Percentiles rank a stretch among this genome's conserved stretches.
Evolutionary conservation across 2,888 invertebrate genomes (phyloP).

Genomic region (Quadroppia sp.): DNA sequence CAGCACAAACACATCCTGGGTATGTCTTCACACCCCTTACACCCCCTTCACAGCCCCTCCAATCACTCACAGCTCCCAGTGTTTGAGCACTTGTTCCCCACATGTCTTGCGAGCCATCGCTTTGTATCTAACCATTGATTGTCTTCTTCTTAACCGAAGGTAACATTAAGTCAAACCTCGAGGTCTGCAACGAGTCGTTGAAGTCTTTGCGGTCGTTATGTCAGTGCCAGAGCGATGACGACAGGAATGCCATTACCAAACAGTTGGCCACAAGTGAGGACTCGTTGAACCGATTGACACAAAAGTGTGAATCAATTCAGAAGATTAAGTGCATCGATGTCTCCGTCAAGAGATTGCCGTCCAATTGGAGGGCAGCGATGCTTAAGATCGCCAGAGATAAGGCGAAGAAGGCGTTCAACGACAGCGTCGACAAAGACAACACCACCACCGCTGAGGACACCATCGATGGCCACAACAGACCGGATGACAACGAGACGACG

Average conservation of each 20-base stretch:
- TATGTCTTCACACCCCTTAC: not conserved
- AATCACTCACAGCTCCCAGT: not conserved
- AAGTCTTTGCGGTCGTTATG: constrained; percentile 11
- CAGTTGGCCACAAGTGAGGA: constrained; percentile 18
- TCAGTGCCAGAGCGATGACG: constrained; percentile 37
- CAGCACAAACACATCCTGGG: constrained; percentile 30
- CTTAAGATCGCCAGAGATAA: constrained; percentile 34
- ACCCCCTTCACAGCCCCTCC: not conserved
- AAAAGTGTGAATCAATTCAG: not conserved
- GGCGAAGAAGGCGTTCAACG: constrained; percentile 27
- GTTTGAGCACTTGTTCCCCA: not conserved
- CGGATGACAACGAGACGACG: not conserved
- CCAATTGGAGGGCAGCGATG: constrained; percentile 37
- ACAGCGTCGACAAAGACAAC: not conserved
- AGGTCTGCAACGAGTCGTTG: constrained; percentile 15
- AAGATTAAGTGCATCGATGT: constrained; percentile 11
- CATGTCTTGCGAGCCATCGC: no score
- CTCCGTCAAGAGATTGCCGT: constrained; percentile 6
- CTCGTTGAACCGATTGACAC: not conserved
- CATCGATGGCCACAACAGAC: not conserved
- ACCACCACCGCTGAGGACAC: not conserved
- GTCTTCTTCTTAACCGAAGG: not conserved
- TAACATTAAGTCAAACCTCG: not conserved
- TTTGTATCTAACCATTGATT: not conserved
- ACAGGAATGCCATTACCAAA: constrained; percentile 16